These are phyloP conservation scores for Reticulitermes lucifugus DNA, from an alignment of 2,888 invertebrate species.

Conservation along the genomic window DNA sequence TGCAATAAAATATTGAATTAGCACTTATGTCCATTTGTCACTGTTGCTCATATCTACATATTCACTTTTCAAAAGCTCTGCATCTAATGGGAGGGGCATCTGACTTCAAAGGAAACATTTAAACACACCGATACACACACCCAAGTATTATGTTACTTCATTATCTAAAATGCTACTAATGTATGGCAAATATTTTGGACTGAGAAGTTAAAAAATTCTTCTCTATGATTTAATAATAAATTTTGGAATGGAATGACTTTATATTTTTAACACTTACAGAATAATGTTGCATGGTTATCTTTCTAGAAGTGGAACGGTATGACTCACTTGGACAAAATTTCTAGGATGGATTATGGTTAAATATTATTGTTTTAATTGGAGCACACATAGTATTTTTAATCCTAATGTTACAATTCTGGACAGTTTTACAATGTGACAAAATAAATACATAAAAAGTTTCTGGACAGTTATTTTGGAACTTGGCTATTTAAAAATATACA, in stretches of 20 bases:
- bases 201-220: conserved; percentile 47
- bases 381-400: conserved; percentile 37
- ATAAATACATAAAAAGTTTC: conserved; percentile 35
- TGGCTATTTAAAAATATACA: conserved; percentile 36
- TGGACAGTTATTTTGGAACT: conserved; percentile 28
- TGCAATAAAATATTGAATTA: conserved; percentile 11
- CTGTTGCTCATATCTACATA: conserved; percentile 28
- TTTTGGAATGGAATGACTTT: conserved; percentile 45
- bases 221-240: conserved; percentile 42
- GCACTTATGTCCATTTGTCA: conserved; percentile 18
- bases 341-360: conserved; percentile 52
- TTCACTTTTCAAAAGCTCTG: conserved; percentile 28
- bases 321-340: conserved; percentile 51
- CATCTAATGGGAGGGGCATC: background rate
- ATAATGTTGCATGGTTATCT: conserved; percentile 28
- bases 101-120: conserved; percentile 37
- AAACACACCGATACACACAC: conserved; percentile 45
- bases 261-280: conserved; percentile 44
- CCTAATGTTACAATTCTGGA: conserved; percentile 40
- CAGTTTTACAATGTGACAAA: conserved; percentile 47
- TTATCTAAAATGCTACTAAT: conserved; percentile 38
- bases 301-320: conserved; percentile 51
- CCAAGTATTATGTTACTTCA: conserved; percentile 26
- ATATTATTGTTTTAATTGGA: conserved; percentile 47
- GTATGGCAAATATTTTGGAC: conserved; percentile 49